Percentiles rank a stretch among this genome's conserved stretches.
These are phyloP conservation scores for Lytechinus variegatus DNA, from an alignment of 35 echinoderm and acorn worm genomes.

Conservation along the genomic window DNA sequence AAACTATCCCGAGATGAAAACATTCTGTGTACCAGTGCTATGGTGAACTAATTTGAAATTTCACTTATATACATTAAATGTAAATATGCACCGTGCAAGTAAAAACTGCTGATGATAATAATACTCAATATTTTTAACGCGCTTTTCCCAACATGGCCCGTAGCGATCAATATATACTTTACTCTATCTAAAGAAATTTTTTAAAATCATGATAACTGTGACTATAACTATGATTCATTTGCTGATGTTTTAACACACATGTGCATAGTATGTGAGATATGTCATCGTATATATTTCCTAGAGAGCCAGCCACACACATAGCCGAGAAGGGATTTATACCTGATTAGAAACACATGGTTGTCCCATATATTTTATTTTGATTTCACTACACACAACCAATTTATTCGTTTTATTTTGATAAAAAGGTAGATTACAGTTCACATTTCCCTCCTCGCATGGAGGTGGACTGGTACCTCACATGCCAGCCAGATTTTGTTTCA, in stretches of 20 bases:
- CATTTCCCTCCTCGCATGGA: background rate
- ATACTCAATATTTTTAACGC: no score
- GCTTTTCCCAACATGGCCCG: no score
- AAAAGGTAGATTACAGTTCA: background rate
- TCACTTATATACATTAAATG: no score
- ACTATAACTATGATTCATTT: background rate
- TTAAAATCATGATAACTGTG: background rate
- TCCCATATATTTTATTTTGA: background rate
- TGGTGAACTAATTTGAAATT: no score
- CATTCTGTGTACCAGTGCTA: no score
- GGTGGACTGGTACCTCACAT: background rate
- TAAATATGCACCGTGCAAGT: no score
- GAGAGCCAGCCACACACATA: background rate
- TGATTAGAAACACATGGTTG: background rate
- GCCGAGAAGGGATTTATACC: background rate
- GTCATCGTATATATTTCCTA: background rate
- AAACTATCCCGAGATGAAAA: no score
- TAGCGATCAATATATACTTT: no score
- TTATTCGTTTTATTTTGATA: background rate
- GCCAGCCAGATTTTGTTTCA: background rate
- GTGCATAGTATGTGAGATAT: background rate
- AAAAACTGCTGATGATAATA: no score
- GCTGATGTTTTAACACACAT: background rate
- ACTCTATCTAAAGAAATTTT: no score
- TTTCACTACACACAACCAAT: background rate